Percentiles rank a stretch among this genome's conserved stretches.
Evolutionary conservation across 2,888 invertebrate species (phyloP).

Genomic region (Tetheella fluctuosa): DNA sequence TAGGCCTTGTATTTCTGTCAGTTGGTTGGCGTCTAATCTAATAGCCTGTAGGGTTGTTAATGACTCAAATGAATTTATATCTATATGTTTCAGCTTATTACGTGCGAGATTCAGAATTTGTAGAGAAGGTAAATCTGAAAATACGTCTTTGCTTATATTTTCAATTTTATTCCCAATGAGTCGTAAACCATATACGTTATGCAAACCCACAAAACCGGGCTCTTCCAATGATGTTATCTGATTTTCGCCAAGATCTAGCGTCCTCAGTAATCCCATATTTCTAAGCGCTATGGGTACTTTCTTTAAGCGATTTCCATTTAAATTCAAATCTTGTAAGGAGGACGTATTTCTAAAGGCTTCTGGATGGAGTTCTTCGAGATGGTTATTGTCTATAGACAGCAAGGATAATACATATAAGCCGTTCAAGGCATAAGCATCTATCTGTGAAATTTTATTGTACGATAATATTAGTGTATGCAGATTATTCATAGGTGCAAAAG

Average conservation of each 20-base stretch:
- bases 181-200: conserved; percentile 93
- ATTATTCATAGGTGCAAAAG: conserved; percentile 96
- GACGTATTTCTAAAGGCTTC: conserved; percentile 96
- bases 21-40: conserved; percentile 92
- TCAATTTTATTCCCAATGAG: conserved; percentile 94
- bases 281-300: conserved; percentile 91
- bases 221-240: conserved; percentile 91
- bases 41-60: conserved; percentile 93
- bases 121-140: conserved; percentile 90
- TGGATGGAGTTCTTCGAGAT: conserved; percentile 91
- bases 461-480: conserved; percentile 94
- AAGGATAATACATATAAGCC: conserved; percentile 94
- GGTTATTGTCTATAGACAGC: conserved; percentile 93
- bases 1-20: conserved; percentile 92
- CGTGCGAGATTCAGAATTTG: conserved; percentile 95
- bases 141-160: conserved; percentile 91
- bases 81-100: conserved; percentile 91
- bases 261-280: conserved; percentile 93
- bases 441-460: conserved; percentile 92
- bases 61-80: conserved; percentile 91
- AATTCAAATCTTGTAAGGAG: conserved; percentile 94
- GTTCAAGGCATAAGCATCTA: conserved; percentile 94
- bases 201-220: conserved; percentile 92
- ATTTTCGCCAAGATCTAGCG: conserved; percentile 96
- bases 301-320: conserved; percentile 93